Percentiles rank a stretch among this genome's conserved stretches.
phyloP scores from a whole-genome alignment of 2,113 vertebrate genomes.

The Leptobrachium ailaonicum region DNA sequence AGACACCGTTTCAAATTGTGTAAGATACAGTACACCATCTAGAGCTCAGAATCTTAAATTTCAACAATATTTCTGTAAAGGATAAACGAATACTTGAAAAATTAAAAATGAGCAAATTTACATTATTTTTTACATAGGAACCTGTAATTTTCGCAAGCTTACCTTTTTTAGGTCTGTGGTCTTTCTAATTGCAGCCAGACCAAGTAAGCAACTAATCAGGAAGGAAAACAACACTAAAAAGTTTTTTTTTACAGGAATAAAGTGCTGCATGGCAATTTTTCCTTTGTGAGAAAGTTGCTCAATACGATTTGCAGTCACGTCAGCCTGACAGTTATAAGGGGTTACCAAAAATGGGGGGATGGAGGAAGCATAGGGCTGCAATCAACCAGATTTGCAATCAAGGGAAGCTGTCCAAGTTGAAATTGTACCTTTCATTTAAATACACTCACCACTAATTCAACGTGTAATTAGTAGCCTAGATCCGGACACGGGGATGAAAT shows the following conservation, averaged over 20 bases:
- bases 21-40: no score
- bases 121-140: neutral
- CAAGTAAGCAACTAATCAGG: conserved; percentile 19
- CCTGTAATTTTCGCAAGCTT: conserved; percentile 10
- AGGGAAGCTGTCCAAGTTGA: neutral
- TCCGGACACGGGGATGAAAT: neutral
- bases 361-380: neutral
- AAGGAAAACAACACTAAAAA: conserved; percentile 18
- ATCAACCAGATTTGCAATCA: conserved; percentile 24
- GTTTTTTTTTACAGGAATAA: conserved; percentile 29
- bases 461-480: neutral
- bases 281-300: conserved; percentile 28
- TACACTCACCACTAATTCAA: neutral
- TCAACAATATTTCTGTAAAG: no score
- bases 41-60: no score
- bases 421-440: conserved; percentile 7
- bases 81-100: no score
- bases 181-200: conserved; percentile 37
- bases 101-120: no score
- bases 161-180: conserved; percentile 5
- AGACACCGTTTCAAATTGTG: no score
- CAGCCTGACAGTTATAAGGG: conserved; percentile 13
- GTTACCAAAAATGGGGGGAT: conserved; percentile 19
- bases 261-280: conserved; percentile 18
- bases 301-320: conserved; percentile 15